Evolutionary conservation across 1,140 invertebrate species (phyloP).

Genomic region (Berghia stephanieae): DNA sequence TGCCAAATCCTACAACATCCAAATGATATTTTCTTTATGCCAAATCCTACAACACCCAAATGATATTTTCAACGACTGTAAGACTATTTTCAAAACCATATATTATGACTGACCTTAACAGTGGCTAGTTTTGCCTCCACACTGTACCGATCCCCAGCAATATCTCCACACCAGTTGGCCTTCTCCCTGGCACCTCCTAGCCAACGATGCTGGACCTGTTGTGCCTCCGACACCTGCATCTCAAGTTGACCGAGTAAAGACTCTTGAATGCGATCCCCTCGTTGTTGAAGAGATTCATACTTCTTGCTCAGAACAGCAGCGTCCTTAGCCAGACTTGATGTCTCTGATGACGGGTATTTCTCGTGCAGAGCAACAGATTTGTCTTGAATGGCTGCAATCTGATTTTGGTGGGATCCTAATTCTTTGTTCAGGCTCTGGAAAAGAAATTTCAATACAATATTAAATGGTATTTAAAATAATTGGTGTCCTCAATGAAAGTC

Average conservation of each 20-base stretch:
- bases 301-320: slow-evolving; percentile 64
- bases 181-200: slow-evolving; percentile 85
- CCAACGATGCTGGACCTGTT: slow-evolving; percentile 81
- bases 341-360: slow-evolving; percentile 60
- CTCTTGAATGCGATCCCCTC: slow-evolving; percentile 73
- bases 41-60: no score
- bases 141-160: slow-evolving; percentile 87
- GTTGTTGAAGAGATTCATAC: slow-evolving; percentile 78
- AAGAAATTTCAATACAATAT: neutral
- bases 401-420: slow-evolving; percentile 71
- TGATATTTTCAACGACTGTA: no score
- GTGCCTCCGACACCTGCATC: slow-evolving; percentile 87
- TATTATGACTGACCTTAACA: slow-evolving; percentile 53
- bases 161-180: slow-evolving; percentile 89
- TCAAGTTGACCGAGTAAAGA: slow-evolving; percentile 83
- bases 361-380: slow-evolving; percentile 78
- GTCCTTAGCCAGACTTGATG: slow-evolving; percentile 60
- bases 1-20: no score
- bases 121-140: slow-evolving; percentile 90
- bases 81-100: no score
- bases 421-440: slow-evolving; percentile 69
- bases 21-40: no score
- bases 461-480: no score
- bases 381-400: slow-evolving; percentile 76
- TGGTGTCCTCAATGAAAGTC: no score